Conservation (phyloP, 2,113 vertebrate species). For the Trichomycterus rosablanca region DNA sequence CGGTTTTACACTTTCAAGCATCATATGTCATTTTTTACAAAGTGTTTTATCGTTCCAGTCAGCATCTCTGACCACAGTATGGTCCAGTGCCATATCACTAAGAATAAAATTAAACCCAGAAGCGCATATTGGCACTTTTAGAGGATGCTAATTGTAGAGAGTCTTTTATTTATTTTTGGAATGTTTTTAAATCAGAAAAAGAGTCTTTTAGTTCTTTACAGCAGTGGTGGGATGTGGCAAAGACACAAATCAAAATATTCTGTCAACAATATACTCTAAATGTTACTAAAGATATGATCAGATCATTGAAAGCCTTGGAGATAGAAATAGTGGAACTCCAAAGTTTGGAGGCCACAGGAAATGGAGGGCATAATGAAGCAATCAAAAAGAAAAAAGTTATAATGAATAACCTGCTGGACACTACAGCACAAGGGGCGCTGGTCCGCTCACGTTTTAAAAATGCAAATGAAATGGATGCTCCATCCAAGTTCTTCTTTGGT, state of each 20-base stretch:
- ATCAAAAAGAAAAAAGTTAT: background rate
- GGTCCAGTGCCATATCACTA: background rate
- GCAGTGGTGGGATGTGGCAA: background rate
- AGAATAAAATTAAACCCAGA: background rate
- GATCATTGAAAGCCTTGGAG: background rate
- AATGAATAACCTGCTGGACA: background rate
- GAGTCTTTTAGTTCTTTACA: no score
- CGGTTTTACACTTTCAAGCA: background rate
- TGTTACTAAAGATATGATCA: background rate
- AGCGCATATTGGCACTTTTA: background rate
- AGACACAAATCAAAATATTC: background rate
- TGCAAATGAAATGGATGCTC: background rate
- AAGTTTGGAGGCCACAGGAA: background rate
- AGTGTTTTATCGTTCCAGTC: background rate
- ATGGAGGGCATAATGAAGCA: background rate
- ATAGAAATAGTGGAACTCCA: background rate
- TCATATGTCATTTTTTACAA: background rate
- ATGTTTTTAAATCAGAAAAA: background rate
- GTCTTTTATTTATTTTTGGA: background rate
- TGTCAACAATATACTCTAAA: background rate
- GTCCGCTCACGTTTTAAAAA: background rate
- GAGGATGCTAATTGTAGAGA: background rate
- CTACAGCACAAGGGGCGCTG: background rate
- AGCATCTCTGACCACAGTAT: background rate
- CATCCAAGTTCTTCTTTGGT: background rate